Evolutionary conservation across 2,113 vertebrate species (phyloP), one percentile per base, ranked within the genome.

Genomic region (Apeltes quadracus): DNA sequence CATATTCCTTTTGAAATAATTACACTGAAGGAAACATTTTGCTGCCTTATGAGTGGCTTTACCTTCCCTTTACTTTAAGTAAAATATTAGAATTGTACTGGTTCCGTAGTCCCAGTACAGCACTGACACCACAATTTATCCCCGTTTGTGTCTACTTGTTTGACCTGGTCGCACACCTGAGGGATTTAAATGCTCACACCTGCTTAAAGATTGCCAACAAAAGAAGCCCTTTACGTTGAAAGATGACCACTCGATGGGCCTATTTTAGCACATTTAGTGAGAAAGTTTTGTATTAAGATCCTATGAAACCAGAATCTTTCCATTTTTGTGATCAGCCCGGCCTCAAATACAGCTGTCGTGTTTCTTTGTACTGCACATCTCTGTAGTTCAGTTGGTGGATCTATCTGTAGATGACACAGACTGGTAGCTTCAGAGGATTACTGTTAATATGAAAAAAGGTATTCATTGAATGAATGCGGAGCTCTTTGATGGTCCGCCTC

Each of bases 401-500:
- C 72, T 74, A 68, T 87, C 69, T 79, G 55, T 70, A 85, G 79
- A 91, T 88, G 79, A 91, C 87, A 91, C 85, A 81, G 55, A 80
- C 48, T 84, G 86, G 65, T 86, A 78, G 84, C 74, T 84, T 92
- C 90, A 93, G 87, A 92, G 90, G 87, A 78, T 32, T 68, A 74
- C 79, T 69, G 78, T 83, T 86, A 88, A 89, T 84, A 70, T 84
- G 76, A 54, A 54, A 51, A 81, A 84, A 76, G 65, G 71, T 76
- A 70, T 81, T 87, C 78, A 77, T 27, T 58, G 57, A 77, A 90
- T 92, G 85, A 85, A 88, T 72, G 41, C 50, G 22, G 75, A 72
- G 78, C 78, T 88, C 91, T 94, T 93, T 93, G 92, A 94, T 92
- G 91, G 71, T 72, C 64, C 67, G 73, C 69, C 75, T 84, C 86